phyloP scores from a whole-genome alignment of 1,140 invertebrate genomes.

The Musca vetustissima region DNA sequence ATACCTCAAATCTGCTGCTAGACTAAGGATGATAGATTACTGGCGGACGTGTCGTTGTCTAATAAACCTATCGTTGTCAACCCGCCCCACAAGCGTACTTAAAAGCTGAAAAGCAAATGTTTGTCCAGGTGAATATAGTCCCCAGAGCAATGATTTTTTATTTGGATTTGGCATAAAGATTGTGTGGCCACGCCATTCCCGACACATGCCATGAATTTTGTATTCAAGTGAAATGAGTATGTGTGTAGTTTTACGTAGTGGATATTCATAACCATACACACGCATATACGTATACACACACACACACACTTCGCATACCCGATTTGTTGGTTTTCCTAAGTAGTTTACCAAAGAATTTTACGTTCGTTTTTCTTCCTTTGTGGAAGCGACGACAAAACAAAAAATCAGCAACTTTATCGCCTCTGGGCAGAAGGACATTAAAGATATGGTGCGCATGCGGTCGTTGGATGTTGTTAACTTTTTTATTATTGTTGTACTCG shows the following conservation, averaged over 20 bases:
- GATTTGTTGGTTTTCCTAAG: not conserved
- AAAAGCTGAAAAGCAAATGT: too few relatives aligned
- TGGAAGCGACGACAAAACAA: not conserved
- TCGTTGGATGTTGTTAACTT: constrained; percentile 15
- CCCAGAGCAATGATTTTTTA: too few relatives aligned
- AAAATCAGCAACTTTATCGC: constrained; percentile 6
- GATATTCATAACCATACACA: not conserved
- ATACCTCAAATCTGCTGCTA: not conserved
- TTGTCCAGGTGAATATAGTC: too few relatives aligned
- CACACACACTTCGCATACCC: too few relatives aligned
- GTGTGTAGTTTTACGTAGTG: not conserved
- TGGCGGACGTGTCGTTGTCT: not conserved
- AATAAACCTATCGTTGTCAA: too few relatives aligned
- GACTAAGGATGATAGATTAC: constrained; percentile 16
- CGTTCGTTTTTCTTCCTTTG: not conserved
- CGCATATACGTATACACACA: too few relatives aligned
- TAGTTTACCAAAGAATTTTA: constrained; percentile 17
- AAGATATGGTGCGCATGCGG: constrained; percentile 20
- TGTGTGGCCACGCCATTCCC: too few relatives aligned
- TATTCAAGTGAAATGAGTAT: not conserved
- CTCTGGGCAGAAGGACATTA: constrained; percentile 17
- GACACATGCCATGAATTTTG: too few relatives aligned
- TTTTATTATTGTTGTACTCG: not conserved
- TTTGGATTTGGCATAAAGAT: too few relatives aligned
- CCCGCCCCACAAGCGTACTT: too few relatives aligned